Evolutionary conservation across 2,888 invertebrate species (phyloP), one percentile per base, ranked within the genome.

Genomic region (Epistrophella euchroma): DNA sequence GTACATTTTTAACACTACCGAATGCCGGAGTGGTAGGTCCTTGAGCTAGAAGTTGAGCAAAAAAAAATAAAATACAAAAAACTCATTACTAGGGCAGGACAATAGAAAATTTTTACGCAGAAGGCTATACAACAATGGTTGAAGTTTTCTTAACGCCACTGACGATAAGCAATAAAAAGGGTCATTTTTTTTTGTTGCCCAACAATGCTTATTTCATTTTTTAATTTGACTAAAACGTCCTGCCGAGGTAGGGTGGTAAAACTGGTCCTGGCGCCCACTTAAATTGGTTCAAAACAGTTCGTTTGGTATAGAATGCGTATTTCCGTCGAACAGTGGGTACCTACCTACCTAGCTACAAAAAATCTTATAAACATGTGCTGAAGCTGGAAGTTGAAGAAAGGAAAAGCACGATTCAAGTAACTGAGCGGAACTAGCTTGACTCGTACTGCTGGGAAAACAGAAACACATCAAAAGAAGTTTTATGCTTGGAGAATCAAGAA

Each of bases 181-280:
- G 85, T 86, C 73, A 86, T 77, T 86, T 76, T 84, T 25, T 32
- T 81, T 80, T 77, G 58, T 79, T 75, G 50, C 43, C 60, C 73
- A 73, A 81, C 81, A 77, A 77, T 86, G 47, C 72, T 85, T 70
- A 77, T 85, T 81, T 76, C 55, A 60, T 80, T 83, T 66, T 86
- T 86, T 86, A 86, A 86, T 86, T 86, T 86, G 85, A 86, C 85
- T 86, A 86, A 86, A 86, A 86, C 81, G 73, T 77, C 81, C 85
- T 76, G 76, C 58, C 50, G 56, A 58, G 70, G 45, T 25, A 11
- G 52, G 50, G 19, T 13, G 19, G 70, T 17, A 4, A 10, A 45
- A 45, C 15, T 60, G 35, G 28, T 43, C 6, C 22, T 66, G 50
- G 76, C 73, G 45, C 72, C 62, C 76, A 56, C 45, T 70, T 58